Percentiles rank a stretch among this genome's conserved stretches.
Conservation (phyloP, 2,113 vertebrate species). For the Vanacampus margaritifer region DNA sequence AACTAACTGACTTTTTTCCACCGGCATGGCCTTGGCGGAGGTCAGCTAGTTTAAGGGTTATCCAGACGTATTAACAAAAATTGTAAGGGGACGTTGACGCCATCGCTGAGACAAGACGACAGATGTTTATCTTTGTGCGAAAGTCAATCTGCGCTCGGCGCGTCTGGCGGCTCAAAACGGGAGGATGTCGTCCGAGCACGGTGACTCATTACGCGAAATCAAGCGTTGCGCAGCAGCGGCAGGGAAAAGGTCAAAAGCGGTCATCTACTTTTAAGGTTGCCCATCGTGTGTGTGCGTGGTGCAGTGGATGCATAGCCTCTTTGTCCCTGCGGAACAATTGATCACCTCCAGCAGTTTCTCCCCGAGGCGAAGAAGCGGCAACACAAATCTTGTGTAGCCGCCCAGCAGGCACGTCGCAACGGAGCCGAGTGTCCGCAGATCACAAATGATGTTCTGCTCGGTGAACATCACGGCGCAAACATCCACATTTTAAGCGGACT, state of each 20-base stretch:
- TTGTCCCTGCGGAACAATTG: background rate
- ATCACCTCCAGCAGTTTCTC: background rate
- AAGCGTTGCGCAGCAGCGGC: background rate
- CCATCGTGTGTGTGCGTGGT: background rate
- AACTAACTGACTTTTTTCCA: no score
- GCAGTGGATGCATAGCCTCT: background rate
- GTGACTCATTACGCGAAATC: background rate
- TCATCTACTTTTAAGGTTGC: background rate
- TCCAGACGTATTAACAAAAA: no score
- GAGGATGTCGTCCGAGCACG: background rate
- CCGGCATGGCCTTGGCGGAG: no score
- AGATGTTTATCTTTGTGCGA: no score
- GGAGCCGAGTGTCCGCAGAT: background rate
- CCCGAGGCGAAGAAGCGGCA: background rate
- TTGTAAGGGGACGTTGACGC: no score
- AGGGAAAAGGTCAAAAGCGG: background rate
- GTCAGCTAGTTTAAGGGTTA: no score
- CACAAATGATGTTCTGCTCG: background rate
- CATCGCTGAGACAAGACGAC: no score
- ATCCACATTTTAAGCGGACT: no score
- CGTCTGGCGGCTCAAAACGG: background rate
- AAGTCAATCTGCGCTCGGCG: no score
- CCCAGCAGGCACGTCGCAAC: background rate
- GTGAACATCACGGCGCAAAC: background rate
- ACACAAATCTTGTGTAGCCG: background rate